These are phyloP conservation scores for Agrypnia vestita DNA, from an alignment of 1,140 invertebrate species.

Conservation along the genomic window DNA sequence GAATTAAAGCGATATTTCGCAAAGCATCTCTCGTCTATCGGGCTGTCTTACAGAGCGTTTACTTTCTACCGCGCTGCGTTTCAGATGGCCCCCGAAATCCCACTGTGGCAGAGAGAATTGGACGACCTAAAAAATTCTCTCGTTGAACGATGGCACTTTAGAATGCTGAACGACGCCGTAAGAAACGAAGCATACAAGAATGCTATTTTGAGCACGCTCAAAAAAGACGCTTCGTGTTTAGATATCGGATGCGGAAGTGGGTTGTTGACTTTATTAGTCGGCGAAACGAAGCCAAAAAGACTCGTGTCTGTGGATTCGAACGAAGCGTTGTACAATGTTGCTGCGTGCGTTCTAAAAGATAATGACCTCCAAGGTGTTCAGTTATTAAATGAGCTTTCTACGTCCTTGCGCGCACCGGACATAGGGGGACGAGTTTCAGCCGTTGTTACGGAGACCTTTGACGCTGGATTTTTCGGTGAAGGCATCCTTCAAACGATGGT, in stretches of 20 bases:
- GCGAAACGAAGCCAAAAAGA: slow-evolving; percentile 71
- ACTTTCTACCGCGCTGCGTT: slow-evolving; percentile 65
- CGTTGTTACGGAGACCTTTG: slow-evolving; percentile 83
- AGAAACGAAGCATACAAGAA: slow-evolving; percentile 79
- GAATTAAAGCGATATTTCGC: slow-evolving; percentile 66
- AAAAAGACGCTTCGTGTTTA: slow-evolving; percentile 74
- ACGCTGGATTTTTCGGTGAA: slow-evolving; percentile 86
- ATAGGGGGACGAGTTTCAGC: neutral
- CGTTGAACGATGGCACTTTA: slow-evolving; percentile 86
- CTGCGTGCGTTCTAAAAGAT: slow-evolving; percentile 59
- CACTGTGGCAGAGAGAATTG: slow-evolving; percentile 66
- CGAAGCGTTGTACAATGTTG: slow-evolving; percentile 76
- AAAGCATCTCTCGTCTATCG: slow-evolving; percentile 65
- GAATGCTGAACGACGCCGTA: slow-evolving; percentile 84
- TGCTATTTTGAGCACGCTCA: slow-evolving; percentile 77
- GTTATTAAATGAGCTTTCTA: slow-evolving; percentile 16
- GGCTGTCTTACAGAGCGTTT: slow-evolving; percentile 65
- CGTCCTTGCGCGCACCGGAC: slow-evolving; percentile 3
- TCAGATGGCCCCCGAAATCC: slow-evolving; percentile 63
- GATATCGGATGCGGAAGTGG: slow-evolving; percentile 86
- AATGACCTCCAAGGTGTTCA: neutral
- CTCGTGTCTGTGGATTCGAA: slow-evolving; percentile 81
- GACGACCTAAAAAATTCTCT: slow-evolving; percentile 69
- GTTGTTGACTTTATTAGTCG: slow-evolving; percentile 79
- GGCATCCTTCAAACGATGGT: slow-evolving; percentile 78